Percentiles rank a stretch among this genome's conserved stretches.
Conservation (phyloP, 2,797 vertebrate species). For the Urophycis tenuis region DNA sequence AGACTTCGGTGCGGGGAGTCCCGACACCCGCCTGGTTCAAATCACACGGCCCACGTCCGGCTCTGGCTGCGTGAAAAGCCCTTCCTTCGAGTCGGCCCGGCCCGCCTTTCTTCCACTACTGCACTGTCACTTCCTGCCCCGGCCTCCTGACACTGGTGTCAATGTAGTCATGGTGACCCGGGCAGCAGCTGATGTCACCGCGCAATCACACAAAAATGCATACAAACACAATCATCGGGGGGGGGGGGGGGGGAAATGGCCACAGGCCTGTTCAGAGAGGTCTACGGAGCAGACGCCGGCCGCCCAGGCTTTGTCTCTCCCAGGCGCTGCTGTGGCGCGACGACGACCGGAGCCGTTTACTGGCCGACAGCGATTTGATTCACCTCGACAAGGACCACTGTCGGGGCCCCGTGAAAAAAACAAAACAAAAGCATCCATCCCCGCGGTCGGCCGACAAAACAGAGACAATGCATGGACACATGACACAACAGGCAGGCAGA, state of each 20-base stretch:
- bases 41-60: neutral
- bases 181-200: slow-evolving; percentile 40
- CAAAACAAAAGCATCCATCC: too few relatives aligned
- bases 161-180: slow-evolving; percentile 41
- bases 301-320: neutral
- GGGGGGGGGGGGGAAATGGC: too few relatives aligned
- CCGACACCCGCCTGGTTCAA: too few relatives aligned
- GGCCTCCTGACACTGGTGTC: slow-evolving; percentile 33
- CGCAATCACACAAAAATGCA: neutral
- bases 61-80: neutral
- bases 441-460: neutral
- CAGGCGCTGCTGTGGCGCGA: neutral
- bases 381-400: too few relatives aligned
- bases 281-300: neutral
- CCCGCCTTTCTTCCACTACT: slow-evolving; percentile 23
- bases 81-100: neutral
- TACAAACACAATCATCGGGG: slow-evolving; percentile 13
- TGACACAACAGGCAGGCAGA: too few relatives aligned
- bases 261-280: slow-evolving; percentile 13
- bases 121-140: slow-evolving; percentile 34
- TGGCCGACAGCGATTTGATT: neutral
- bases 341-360: slow-evolving; percentile 18
- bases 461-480: too few relatives aligned
- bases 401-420: too few relatives aligned
- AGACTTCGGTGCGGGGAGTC: too few relatives aligned